Evolutionary conservation across 2,797 vertebrate genomes (phyloP), one percentile per base, ranked within the genome.

Genomic region (Diplodus puntazzo): DNA sequence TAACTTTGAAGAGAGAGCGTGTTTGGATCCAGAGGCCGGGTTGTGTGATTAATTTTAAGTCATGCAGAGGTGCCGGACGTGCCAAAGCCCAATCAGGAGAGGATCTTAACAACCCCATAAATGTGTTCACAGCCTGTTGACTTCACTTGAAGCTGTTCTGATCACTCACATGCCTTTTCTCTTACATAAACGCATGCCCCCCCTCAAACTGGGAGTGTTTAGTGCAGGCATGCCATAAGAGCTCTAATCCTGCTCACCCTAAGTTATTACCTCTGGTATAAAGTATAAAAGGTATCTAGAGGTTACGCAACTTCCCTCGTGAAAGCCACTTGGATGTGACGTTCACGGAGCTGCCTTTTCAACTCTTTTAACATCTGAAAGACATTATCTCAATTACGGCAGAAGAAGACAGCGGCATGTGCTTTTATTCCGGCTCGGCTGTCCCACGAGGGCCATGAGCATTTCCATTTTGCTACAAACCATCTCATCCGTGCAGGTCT

Each of bases 31-130:
- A 80, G 53, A 70, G 50, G 43, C 87, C 25, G 23, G 34, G 20
- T 14, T 17, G 16, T 92, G 73, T 92, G 92, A 93, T 88, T 92
- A 87, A 25, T 66, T 53, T 91, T 86, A 86, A 94, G 86, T 86
- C 77, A 84, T 89, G 69, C 14, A 68, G 69, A 64, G 85, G 90
- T 91, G 25, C 48, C 49, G 13, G 21, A 23, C 12, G 49, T n/a
- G 61, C 53, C 52, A 42, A 62, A 61, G 69, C 21, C 14, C n/a
- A 70, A 57, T 61, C 39, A 46, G 69, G 50, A 69, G 23, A 43
- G 9, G 34, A 73, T 60, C 53, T 70, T n/a, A 61, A 77, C 69
- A 59, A 27, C 45, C n/a, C 46, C 18, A 65, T 74, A 67, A 75
- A 82, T 55, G 6, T 48, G 23, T 66, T 52, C 83, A 69, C 72